These are phyloP conservation scores for Bicyclus anynana DNA, from an alignment of 1,140 invertebrate genomes.

Conservation along the genomic window DNA sequence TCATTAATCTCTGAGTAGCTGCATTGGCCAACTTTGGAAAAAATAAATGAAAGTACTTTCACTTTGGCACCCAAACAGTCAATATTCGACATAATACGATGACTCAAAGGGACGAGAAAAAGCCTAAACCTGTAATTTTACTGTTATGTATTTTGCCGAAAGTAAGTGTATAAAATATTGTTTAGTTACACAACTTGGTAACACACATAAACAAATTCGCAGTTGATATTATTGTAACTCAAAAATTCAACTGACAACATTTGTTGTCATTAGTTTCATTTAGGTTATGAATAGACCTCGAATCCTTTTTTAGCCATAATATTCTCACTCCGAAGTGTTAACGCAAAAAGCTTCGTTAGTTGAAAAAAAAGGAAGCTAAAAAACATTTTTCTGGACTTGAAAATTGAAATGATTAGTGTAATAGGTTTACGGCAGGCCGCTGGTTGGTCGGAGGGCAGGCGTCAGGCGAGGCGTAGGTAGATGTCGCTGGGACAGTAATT, in stretches of 20 bases:
- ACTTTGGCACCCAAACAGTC: constrained; percentile 16
- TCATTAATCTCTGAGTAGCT: constrained; percentile 35
- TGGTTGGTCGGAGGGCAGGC: constrained; percentile 41
- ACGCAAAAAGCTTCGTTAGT: background rate
- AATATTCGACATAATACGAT: background rate
- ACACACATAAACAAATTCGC: no score
- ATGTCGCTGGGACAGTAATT: constrained; percentile 61
- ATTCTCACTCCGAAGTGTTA: no score
- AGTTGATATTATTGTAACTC: no score
- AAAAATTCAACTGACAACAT: no score
- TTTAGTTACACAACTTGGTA: no score
- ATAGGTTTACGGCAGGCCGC: constrained; percentile 16
- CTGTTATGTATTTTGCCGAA: no score
- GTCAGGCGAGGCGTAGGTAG: constrained; percentile 43
- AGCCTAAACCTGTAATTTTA: background rate
- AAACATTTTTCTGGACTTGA: no score
- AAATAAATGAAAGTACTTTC: constrained; percentile 34
- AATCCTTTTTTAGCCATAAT: no score
- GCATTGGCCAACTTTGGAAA: constrained; percentile 25
- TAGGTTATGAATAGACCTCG: no score
- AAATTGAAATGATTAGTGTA: constrained; percentile 5
- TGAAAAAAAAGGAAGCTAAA: no score
- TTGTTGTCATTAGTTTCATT: no score
- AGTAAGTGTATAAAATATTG: no score
- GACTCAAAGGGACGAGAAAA: constrained; percentile 4